Evolutionary conservation across 2,797 vertebrate species (phyloP).

Genomic region (Anguilla marmorata): DNA sequence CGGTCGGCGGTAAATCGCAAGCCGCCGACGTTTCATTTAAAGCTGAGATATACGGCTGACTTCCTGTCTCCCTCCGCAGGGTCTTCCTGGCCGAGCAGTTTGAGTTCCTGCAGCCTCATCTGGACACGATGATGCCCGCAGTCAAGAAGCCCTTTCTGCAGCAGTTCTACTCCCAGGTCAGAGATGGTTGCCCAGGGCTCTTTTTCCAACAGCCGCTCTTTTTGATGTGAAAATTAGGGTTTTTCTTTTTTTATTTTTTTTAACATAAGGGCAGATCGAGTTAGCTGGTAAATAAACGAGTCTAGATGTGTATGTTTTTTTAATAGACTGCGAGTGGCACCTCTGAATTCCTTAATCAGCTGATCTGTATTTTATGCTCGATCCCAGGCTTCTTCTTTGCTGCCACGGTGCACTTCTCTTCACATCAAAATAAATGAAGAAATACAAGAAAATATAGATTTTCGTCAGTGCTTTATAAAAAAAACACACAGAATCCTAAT

Average conservation of each 20-base stretch:
- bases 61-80: constrained; percentile 61
- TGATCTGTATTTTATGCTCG: neutral
- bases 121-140: constrained; percentile 95
- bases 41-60: neutral
- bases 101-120: constrained; percentile 92
- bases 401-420: neutral
- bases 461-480: neutral
- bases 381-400: neutral
- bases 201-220: neutral
- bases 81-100: constrained; percentile 98
- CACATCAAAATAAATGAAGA: neutral
- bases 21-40: neutral
- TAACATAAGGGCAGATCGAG: constrained; percentile 6
- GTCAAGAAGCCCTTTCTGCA: constrained; percentile 98
- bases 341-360: neutral
- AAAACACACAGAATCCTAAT: neutral
- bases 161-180: constrained; percentile 98
- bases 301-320: neutral
- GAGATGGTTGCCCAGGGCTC: constrained; percentile 23
- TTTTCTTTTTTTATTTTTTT: constrained; percentile 43
- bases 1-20: neutral
- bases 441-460: neutral
- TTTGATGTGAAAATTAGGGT: neutral
- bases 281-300: neutral
- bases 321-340: neutral